A percentile compares a stretch with the other conserved stretches of the same genome.
These are phyloP conservation scores for Strix uralensis DNA, from an alignment of 2,113 vertebrate species.

Conservation along the genomic window DNA sequence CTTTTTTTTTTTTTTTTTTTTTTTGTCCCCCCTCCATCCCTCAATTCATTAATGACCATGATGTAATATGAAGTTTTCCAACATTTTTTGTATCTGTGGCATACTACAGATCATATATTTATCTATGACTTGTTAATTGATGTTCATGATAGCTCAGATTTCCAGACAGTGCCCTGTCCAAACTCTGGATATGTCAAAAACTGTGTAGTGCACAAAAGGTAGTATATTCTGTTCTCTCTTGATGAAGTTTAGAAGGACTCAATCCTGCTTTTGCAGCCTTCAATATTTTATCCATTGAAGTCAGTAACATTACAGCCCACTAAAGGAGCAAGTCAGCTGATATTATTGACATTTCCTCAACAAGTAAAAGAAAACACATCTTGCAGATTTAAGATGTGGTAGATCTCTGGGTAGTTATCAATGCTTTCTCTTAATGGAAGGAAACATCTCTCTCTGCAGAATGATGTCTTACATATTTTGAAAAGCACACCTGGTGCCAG, in stretches of 20 bases:
- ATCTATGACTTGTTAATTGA: background rate
- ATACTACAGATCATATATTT: background rate
- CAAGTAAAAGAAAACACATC: background rate
- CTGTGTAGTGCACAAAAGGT: background rate
- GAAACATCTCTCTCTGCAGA: background rate
- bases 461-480: background rate
- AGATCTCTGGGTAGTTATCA: background rate
- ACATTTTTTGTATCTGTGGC: background rate
- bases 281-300: background rate
- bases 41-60: background rate
- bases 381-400: background rate
- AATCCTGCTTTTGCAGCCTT: background rate
- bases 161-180: background rate
- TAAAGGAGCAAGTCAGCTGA: background rate
- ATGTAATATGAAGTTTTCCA: background rate
- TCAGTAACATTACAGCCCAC: background rate
- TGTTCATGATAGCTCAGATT: background rate
- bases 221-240: background rate
- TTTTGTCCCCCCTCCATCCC: fast-evolving
- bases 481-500: fast-evolving
- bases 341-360: background rate
- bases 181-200: background rate
- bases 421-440: background rate
- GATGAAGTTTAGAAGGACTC: background rate
- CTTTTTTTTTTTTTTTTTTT: fast-evolving